Base-by-base conservation (phyloP, 2,113 vertebrate species). In the Dendrocopos noguchii region DNA sequence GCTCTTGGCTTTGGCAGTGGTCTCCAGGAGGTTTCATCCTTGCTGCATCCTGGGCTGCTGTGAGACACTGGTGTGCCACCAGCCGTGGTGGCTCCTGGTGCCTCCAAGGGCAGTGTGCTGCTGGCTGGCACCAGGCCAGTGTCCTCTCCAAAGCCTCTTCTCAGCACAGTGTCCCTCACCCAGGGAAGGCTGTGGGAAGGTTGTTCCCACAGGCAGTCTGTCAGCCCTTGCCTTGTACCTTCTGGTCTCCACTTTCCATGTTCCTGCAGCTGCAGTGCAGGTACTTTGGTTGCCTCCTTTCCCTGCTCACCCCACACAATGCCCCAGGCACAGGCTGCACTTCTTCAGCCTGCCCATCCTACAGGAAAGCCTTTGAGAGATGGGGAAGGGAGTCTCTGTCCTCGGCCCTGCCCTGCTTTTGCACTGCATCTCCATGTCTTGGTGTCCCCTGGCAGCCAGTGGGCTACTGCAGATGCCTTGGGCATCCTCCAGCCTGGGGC, bases 1-100 rank as follows among this genome's bases (percentile, higher is more conserved):
- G 39, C 33, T 88, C 74, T 44, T 74, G 47, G 0, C 60, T 90
- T 60, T 57, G 56, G 56, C 0, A 0, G 12, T 46, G 33, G 15
- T 44, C 82, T 82, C 61, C 21, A 55, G 61, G 79, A 80, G 56
- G 2, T 71, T 80, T 56, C 68, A 61, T 67, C 68, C 34, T 80
- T 25, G 44, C n/a, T 68, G 72, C 61, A 59, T 34, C 50, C 39
- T 65, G 25, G 20, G 56, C 29, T 8, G 7, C 21, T 1, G 0
- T 12, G 31, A 71, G 64, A 9, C 76, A 36, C 52, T 31, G 25
- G 52, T 31, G 47, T 87, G 80, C 65, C 73, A 70, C 55, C 68
- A 87, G 5, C 16, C 57, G 20, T 5, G 9, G 31, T 61, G 50
- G 46, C 46, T 67, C 36, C 78, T 83, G 60, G 57, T 72, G 80